These are phyloP conservation scores for Ypsolopha scabrella DNA, from an alignment of 2,888 invertebrate genomes.

Conservation along the genomic window DNA sequence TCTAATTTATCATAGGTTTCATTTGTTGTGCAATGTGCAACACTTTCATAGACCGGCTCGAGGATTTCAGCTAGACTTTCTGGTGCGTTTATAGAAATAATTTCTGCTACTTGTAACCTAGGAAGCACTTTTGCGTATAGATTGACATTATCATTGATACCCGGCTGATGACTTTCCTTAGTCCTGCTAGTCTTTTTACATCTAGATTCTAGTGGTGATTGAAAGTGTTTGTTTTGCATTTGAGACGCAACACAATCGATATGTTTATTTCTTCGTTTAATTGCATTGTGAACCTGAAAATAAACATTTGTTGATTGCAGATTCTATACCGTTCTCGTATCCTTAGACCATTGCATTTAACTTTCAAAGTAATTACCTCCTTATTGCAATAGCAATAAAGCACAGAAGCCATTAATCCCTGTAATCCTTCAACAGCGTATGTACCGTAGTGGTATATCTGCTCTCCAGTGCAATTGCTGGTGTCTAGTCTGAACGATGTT, in stretches of 20 bases:
- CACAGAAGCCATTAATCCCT: conserved; percentile 73
- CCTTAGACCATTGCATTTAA: neutral
- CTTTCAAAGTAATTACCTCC: conserved; percentile 53
- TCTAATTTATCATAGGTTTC: too few relatives aligned
- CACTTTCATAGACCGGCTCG: conserved; percentile 56
- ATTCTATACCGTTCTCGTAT: neutral
- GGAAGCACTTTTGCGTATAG: neutral
- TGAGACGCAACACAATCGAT: too few relatives aligned
- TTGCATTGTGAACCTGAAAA: conserved; percentile 47
- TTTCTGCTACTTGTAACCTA: conserved; percentile 50
- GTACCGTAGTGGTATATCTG: conserved; percentile 71
- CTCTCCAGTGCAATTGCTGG: conserved; percentile 58
- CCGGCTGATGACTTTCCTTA: too few relatives aligned
- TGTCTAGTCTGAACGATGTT: conserved; percentile 65
- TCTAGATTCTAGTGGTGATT: too few relatives aligned
- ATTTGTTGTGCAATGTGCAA: conserved; percentile 16
- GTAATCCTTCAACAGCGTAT: conserved; percentile 71
- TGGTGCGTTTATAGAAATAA: conserved; percentile 54
- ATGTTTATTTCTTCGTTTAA: conserved; percentile 19
- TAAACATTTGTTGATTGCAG: neutral
- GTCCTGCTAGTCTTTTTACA: too few relatives aligned
- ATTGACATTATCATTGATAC: too few relatives aligned
- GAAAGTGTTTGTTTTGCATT: too few relatives aligned
- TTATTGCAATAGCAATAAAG: conserved; percentile 76
- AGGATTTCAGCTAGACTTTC: conserved; percentile 54